Base-by-base conservation (phyloP, 2,888 invertebrate species). In the Phyllotreta striolata region DNA sequence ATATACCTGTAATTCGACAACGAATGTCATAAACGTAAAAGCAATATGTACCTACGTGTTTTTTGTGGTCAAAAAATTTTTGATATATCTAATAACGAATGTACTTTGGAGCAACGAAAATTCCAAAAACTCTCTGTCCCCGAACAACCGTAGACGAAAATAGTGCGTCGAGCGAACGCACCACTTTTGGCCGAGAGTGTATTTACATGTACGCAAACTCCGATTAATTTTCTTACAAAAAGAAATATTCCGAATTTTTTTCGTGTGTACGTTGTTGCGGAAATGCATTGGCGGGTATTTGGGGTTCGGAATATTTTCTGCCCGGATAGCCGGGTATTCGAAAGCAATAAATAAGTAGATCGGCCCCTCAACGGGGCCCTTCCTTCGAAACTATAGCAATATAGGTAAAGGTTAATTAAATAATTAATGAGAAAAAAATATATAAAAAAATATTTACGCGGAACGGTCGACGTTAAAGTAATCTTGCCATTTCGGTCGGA, bases 301-400 rank as follows among this genome's bases (percentile, higher is more conserved):
- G 63, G 71, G 69, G 71, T 73, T 77, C 76, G 74, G 74, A 67
- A 73, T 49, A 49, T 73, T 75, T 73, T 72, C 72, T 74, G 77
- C 78, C 77, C 79, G 79, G 79, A 77, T 76, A 79, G 81, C 81
- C 81, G 80, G 81, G 82, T 82, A 82, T 82, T 82, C 82, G 80
- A 81, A 82, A 82, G 82, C 82, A 82, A 82, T 82, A 82, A 74
- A 79, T 78, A 78, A 80, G 81, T 81, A 80, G 80, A 76, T 76
- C 78, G 76, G 73, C 24, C 24, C 24, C 24, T 73, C 73, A 70
- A 67, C 67, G 67, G 66, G 72, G 73, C 76, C 72, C 66, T 70
- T 64, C 75, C 76, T 78, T 79, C 78, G 76, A 77, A 81, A 78
- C 77, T 77, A 81, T 81, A 82, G 81, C 81, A 82, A 82, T 82